Evolutionary conservation across 2,888 invertebrate species (phyloP).

Genomic region (Diplazon laetatorius): DNA sequence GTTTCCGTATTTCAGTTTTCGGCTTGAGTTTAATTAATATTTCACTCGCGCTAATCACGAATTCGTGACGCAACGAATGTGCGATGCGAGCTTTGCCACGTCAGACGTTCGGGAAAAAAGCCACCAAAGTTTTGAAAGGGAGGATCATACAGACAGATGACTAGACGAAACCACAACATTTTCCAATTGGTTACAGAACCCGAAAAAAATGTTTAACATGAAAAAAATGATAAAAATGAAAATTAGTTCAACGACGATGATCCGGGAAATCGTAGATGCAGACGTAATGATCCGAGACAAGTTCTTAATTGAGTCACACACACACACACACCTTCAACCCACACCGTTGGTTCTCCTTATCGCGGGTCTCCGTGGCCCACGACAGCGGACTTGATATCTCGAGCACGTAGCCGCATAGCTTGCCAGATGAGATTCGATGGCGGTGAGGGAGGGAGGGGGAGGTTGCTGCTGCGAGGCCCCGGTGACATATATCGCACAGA

Average conservation of each 20-base stretch:
- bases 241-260: background rate
- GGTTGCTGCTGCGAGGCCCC: no score
- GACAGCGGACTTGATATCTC: conserved; percentile 48
- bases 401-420: conserved; percentile 40
- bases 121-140: background rate
- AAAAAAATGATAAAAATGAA: no score
- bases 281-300: background rate
- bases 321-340: no score
- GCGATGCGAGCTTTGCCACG: background rate
- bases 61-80: background rate
- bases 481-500: conserved; percentile 18
- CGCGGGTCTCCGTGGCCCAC: conserved; percentile 12
- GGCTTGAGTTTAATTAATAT: conserved; percentile 23
- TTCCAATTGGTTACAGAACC: no score
- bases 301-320: background rate
- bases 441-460: no score
- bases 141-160: background rate
- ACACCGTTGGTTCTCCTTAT: background rate
- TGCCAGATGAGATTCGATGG: conserved; percentile 11
- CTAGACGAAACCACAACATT: no score
- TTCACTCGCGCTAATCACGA: background rate
- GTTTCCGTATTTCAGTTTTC: conserved; percentile 15
- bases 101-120: background rate
- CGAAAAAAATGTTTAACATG: no score
- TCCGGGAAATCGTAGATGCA: background rate